These are phyloP conservation scores for Drosophila mayaguana DNA, from an alignment of 2,888 invertebrate species.

Conservation along the genomic window DNA sequence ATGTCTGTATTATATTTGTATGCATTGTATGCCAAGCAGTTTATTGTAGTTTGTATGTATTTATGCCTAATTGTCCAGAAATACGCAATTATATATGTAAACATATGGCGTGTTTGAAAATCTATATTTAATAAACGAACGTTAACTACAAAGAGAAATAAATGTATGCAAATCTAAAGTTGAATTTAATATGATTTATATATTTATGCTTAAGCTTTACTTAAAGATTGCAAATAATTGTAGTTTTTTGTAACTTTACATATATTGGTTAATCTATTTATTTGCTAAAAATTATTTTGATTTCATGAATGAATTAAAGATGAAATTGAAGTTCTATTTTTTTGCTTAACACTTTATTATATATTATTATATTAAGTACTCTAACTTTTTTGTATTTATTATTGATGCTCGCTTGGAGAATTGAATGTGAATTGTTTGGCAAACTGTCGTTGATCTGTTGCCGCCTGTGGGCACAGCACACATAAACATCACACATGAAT, in stretches of 20 bases:
- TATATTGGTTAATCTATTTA: neutral
- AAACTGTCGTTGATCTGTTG: neutral
- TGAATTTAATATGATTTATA: neutral
- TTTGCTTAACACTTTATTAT: too few relatives aligned
- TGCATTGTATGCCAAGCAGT: conserved; percentile 28
- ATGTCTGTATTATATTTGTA: conserved; percentile 29
- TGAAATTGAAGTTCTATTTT: too few relatives aligned
- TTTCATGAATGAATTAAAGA: too few relatives aligned
- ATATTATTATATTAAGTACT: neutral
- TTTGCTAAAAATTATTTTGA: neutral
- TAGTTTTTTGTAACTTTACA: neutral
- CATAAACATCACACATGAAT: conserved; percentile 39
- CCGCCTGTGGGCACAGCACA: neutral
- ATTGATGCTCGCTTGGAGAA: neutral
- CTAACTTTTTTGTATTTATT: neutral
- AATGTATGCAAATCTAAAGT: neutral
- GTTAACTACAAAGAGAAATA: conserved; percentile 7
- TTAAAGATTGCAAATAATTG: neutral
- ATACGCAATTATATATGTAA: conserved; percentile 18
- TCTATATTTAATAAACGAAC: conserved; percentile 35
- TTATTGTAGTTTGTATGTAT: conserved; percentile 29
- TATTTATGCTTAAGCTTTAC: neutral
- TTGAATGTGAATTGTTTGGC: conserved; percentile 4
- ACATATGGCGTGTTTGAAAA: neutral
- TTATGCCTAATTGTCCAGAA: conserved; percentile 42